Percentiles rank a stretch among this genome's conserved stretches.
Conservation (phyloP, 2,797 vertebrate genomes). For the Parambassis ranga region DNA sequence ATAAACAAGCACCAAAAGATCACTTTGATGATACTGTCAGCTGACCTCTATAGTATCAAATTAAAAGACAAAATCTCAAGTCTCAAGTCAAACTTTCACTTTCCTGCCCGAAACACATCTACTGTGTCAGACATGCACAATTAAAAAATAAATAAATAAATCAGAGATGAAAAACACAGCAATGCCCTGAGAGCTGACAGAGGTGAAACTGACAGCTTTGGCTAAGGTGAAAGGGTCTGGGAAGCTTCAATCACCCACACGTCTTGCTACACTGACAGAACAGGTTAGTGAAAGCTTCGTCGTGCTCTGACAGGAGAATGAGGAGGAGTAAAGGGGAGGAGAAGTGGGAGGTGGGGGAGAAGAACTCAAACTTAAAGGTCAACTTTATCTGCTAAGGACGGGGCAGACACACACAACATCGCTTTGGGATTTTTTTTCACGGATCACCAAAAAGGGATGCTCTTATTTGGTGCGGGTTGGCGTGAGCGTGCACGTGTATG, state of each 20-base stretch:
- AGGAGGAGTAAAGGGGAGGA: conserved; percentile 35
- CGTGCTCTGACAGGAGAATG: conserved; percentile 82
- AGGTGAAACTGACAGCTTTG: conserved; percentile 63
- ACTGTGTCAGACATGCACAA: neutral
- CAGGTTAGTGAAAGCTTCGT: conserved; percentile 81
- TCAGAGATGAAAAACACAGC: neutral
- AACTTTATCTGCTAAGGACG: conserved; percentile 82
- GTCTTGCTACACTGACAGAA: conserved; percentile 83
- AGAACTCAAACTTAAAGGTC: conserved; percentile 84
- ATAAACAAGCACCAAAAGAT: conserved; percentile 1
- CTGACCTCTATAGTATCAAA: neutral
- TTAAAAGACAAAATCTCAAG: too few relatives aligned
- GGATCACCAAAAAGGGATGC: conserved; percentile 71
- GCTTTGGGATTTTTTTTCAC: conserved; percentile 73
- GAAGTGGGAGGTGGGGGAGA: conserved; percentile 35
- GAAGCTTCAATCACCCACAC: conserved; percentile 81
- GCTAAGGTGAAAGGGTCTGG: conserved; percentile 59
- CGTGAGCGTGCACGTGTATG: neutral
- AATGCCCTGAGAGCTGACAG: conserved; percentile 71
- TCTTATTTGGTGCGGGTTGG: conserved; percentile 31
- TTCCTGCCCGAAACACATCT: neutral
- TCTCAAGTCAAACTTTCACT: neutral
- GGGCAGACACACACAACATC: conserved; percentile 75
- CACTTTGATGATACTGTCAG: neutral
- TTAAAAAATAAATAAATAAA: neutral